Evolutionary conservation across 2,113 vertebrate species (phyloP).

Genomic region (Oenanthe melanoleuca): DNA sequence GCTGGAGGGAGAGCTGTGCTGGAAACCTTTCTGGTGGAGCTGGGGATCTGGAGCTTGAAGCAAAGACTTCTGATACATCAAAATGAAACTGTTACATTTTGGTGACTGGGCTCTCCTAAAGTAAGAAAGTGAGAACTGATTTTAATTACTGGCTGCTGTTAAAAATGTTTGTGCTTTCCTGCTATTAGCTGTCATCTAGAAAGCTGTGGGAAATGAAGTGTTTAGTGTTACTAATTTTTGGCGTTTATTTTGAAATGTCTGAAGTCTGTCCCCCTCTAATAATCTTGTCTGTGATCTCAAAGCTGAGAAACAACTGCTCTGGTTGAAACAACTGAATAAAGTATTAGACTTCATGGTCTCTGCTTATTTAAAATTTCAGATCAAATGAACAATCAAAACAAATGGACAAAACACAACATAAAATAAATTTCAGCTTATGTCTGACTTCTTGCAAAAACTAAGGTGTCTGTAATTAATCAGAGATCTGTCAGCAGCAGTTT

Average conservation of each 20-base stretch:
- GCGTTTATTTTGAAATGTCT: background rate
- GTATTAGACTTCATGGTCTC: background rate
- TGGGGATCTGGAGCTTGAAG: background rate
- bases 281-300: background rate
- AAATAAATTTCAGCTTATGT: background rate
- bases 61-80: background rate
- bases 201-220: background rate
- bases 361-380: background rate
- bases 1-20: background rate
- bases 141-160: background rate
- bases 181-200: background rate
- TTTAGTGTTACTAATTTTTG: background rate
- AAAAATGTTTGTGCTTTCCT: background rate
- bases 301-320: background rate
- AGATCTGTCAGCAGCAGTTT: background rate
- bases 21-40: background rate
- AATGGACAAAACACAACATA: background rate
- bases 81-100: background rate
- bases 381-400: background rate
- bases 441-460: background rate
- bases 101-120: background rate
- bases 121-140: background rate
- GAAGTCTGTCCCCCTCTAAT: fast-evolving
- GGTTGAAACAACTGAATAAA: background rate
- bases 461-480: background rate